Percentiles rank a stretch among this genome's conserved stretches.
Conservation (phyloP, 2,888 invertebrate genomes). For the Chromoteleia sp. region DNA sequence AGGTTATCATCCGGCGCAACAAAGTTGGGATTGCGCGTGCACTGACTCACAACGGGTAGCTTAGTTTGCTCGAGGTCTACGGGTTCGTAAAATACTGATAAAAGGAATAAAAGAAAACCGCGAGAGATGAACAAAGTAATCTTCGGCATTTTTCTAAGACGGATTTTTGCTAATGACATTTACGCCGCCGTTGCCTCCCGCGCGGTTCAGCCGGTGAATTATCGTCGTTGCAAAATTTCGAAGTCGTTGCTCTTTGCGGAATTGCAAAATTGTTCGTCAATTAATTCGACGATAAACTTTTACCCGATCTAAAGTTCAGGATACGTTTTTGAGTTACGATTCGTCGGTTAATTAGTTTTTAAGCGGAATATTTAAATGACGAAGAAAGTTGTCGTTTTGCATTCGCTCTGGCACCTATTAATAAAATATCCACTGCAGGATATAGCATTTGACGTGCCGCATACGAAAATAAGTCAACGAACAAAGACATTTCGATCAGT, state of each 20-base stretch:
- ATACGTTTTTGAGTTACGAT: no score
- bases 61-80: constrained; percentile 53
- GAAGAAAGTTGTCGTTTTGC: constrained; percentile 12
- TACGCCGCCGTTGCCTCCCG: background rate
- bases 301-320: no score
- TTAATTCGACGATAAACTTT: constrained; percentile 2
- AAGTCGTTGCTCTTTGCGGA: constrained; percentile 29
- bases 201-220: background rate
- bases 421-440: constrained; percentile 14
- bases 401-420: background rate
- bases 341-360: background rate
- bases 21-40: constrained; percentile 59
- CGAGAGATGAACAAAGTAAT: constrained; percentile 3
- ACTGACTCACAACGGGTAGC: constrained; percentile 67
- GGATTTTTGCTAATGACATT: constrained; percentile 23
- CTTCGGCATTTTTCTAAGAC: background rate
- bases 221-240: constrained; percentile 28
- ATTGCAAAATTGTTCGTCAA: constrained; percentile 14
- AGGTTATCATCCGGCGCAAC: constrained; percentile 72
- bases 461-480: background rate
- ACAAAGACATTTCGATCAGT: constrained; percentile 11
- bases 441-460: background rate
- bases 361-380: background rate
- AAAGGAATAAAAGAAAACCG: constrained; percentile 23
- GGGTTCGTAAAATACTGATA: constrained; percentile 58